Base-by-base conservation (phyloP, 2,113 vertebrate species). In the Ageneiosus marmoratus region DNA sequence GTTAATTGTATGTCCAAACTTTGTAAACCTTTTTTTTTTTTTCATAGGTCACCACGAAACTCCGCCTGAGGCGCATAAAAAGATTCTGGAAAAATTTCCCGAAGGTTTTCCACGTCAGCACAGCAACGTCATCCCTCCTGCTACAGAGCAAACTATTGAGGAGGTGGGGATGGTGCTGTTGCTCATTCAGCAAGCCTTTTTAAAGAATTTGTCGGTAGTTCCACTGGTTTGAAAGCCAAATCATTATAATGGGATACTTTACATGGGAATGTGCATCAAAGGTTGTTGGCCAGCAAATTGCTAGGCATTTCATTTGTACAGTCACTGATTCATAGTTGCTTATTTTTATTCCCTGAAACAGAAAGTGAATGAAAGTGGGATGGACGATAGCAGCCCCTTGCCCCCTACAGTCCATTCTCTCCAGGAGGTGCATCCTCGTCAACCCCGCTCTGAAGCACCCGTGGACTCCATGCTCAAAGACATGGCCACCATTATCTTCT, bases 391-490 rank as follows among this genome's bases (percentile, higher is more conserved):
- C 3, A 85, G 92, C 1, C 91, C 95, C 4, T 74, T 70, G 46
- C 92, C 90, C 53, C 88, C 67, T 55, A 89, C 92, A 0, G n/a
- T 93, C 27, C 95, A 95, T 0, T 95, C 94, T 0, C 91, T 98
- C 7, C 94, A 96, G 80, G 95, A 98, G 87, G 94, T 93, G 22
- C 90, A 89, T 0, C 88, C 53, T 34, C 27, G 92, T 0, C 60
- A 58, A 9, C 88, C 91, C 22, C 94, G 91, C 10, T 86, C 93
- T 0, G 96, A 99, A 92, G 95, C 96, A 77, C 95, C 96, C 0
- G 93, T 98, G 88, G 98, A 99, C 91, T 96, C 97, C 41, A 94
- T 99, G 92, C 91, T 99, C 69, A 99, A 99, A 89, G 97, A 99
- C 89, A 94, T 99, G 92, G 98, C 98, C 89, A 99, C 96, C 0